These are phyloP conservation scores for Cyrtodaria siliqua DNA, from an alignment of 2,888 invertebrate genomes.

Conservation along the genomic window DNA sequence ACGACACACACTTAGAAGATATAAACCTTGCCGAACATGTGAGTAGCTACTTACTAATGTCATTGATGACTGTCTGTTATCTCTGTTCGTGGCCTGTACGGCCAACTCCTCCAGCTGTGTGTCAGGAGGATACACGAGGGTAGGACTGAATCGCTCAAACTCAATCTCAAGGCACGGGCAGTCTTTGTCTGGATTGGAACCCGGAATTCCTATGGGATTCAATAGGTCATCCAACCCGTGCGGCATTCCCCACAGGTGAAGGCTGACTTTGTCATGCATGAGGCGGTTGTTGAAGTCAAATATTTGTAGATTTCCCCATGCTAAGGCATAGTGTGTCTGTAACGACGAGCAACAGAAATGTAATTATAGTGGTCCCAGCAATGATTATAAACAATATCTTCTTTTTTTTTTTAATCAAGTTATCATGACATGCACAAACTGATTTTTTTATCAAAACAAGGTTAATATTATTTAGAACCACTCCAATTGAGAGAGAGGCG, in stretches of 20 bases:
- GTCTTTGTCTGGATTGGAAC: conserved; percentile 87
- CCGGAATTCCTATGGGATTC: conserved; percentile 84
- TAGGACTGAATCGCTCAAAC: conserved; percentile 86
- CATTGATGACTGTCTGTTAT: conserved; percentile 39
- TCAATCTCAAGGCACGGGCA: conserved; percentile 87
- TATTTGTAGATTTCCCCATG: conserved; percentile 88
- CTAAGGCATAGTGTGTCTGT: conserved; percentile 87
- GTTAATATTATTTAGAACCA: too few species aligned
- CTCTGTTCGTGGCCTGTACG: conserved; percentile 61
- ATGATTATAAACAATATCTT: too few species aligned
- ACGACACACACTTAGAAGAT: too few species aligned
- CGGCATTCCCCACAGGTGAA: conserved; percentile 87
- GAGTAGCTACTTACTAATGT: conserved; percentile 42
- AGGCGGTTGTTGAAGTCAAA: conserved; percentile 88
- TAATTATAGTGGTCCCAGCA: too few species aligned
- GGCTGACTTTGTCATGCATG: conserved; percentile 86
- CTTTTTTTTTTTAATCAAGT: too few species aligned
- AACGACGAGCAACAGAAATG: too few species aligned
- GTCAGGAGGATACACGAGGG: conserved; percentile 86
- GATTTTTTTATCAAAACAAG: too few species aligned
- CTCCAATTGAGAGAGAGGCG: too few species aligned
- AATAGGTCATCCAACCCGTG: conserved; percentile 84
- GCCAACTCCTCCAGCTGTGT: conserved; percentile 86
- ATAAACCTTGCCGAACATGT: too few species aligned
- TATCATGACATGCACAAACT: too few species aligned